Evolutionary conservation across 2,113 vertebrate species (phyloP).

Genomic region (Haliaeetus leucogaster): DNA sequence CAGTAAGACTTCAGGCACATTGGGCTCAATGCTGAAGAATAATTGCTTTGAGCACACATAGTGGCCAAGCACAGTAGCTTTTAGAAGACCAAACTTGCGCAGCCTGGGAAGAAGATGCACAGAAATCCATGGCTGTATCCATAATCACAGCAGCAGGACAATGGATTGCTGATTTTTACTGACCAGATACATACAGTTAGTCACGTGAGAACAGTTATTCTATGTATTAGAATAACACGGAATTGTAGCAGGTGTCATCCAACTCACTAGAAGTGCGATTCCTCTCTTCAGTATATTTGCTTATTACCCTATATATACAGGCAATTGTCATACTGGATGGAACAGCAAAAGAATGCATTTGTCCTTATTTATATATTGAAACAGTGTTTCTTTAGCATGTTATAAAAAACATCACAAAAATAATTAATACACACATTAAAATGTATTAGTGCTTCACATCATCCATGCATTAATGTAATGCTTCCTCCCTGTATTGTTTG

Average conservation of each 20-base stretch:
- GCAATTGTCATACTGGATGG: neutral
- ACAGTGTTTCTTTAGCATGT: neutral
- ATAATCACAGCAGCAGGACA: neutral
- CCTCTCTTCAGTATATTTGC: neutral
- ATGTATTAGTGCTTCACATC: neutral
- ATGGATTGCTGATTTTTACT: neutral
- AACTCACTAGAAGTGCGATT: neutral
- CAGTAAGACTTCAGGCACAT: neutral
- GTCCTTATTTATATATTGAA: neutral
- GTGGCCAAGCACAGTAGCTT: neutral
- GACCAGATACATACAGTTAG: neutral
- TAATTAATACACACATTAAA: neutral
- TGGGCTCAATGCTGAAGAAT: neutral
- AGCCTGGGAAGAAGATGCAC: neutral
- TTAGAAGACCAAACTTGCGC: neutral
- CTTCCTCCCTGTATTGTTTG: neutral
- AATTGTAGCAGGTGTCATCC: neutral
- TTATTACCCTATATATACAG: neutral
- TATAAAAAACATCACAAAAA: neutral
- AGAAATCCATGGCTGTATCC: neutral
- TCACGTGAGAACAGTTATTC: neutral
- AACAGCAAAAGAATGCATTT: neutral
- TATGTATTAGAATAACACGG: neutral
- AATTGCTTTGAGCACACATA: neutral
- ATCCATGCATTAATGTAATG: neutral